phyloP scores from a whole-genome alignment of 92 coral and sea anemone species.

The Epizoanthus rinbou region DNA sequence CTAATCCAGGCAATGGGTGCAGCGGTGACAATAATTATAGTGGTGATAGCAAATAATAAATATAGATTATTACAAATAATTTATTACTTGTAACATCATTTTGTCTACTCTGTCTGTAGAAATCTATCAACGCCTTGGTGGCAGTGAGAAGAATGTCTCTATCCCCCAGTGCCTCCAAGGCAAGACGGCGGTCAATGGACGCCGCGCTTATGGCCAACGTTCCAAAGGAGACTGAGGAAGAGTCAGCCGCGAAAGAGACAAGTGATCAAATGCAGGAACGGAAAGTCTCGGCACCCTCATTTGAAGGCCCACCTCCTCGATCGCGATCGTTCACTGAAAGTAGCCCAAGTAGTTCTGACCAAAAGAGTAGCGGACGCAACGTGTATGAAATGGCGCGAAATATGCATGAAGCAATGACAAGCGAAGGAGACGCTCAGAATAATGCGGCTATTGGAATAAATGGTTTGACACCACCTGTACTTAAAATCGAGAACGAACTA shows the following conservation, averaged over 20 bases:
- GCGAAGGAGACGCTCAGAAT: neutral
- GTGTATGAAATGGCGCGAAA: conserved; percentile 18
- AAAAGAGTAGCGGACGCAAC: neutral
- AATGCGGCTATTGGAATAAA: neutral
- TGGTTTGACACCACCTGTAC: conserved; percentile 20
- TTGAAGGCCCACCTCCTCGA: conserved; percentile 8
- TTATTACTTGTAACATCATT: too few relatives aligned
- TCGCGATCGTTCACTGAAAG: conserved; percentile 37
- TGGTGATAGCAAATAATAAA: too few relatives aligned
- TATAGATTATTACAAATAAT: too few relatives aligned
- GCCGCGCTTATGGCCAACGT: conserved; percentile 50
- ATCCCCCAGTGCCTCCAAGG: conserved; percentile 55
- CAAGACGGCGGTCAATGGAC: conserved; percentile 80
- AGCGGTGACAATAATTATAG: too few relatives aligned
- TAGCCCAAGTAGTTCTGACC: conserved; percentile 7
- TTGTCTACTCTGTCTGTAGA: conserved; percentile 45
- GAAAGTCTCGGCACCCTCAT: neutral
- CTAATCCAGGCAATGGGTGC: too few relatives aligned
- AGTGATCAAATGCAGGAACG: neutral
- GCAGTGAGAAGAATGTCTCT: conserved; percentile 88
- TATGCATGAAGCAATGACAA: conserved; percentile 1
- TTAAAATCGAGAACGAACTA: conserved; percentile 26
- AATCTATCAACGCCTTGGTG: conserved; percentile 87
- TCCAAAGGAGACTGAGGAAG: conserved; percentile 48
- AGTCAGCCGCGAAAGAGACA: conserved; percentile 36